A percentile compares a stretch with the other conserved stretches of the same genome.
Evolutionary conservation across 2,797 vertebrate species (phyloP).

Genomic region (Apogon hyalosoma): DNA sequence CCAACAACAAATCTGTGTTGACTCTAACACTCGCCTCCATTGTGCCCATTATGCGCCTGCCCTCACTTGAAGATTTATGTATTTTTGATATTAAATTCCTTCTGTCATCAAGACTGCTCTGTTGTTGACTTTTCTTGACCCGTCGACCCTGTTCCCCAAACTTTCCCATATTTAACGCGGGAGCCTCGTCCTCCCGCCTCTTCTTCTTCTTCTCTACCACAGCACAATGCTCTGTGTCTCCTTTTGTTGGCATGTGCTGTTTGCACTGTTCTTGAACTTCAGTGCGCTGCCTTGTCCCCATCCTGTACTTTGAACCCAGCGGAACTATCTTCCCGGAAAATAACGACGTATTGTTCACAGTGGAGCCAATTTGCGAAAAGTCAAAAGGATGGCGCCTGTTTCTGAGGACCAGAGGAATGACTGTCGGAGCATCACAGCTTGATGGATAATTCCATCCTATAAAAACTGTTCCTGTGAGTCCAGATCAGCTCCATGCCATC

Average conservation of each 20-base stretch:
- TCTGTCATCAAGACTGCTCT: slow-evolving; percentile 93
- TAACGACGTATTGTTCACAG: slow-evolving; percentile 75
- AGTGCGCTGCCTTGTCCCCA: slow-evolving; percentile 88
- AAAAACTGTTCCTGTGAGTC: background rate
- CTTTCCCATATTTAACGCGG: slow-evolving; percentile 96
- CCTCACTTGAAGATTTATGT: slow-evolving; percentile 96
- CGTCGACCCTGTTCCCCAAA: slow-evolving; percentile 86
- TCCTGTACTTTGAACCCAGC: slow-evolving; percentile 87
- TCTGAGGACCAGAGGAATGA: background rate
- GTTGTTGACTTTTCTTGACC: slow-evolving; percentile 99
- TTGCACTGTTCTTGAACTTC: slow-evolving; percentile 99
- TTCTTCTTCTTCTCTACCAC: slow-evolving; percentile 62
- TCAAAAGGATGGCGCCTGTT: background rate
- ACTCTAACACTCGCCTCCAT: slow-evolving; percentile 89
- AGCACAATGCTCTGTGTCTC: slow-evolving; percentile 82
- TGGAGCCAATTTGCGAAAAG: slow-evolving; percentile 6
- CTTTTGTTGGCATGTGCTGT: slow-evolving; percentile 93
- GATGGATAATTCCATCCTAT: background rate
- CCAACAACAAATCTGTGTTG: slow-evolving; percentile 91
- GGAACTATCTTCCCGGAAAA: slow-evolving; percentile 71
- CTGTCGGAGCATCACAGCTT: background rate
- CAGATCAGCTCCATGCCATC: background rate
- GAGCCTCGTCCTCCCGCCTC: slow-evolving; percentile 71
- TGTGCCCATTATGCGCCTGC: slow-evolving; percentile 90
- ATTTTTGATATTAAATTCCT: slow-evolving; percentile 99